Evolutionary conservation across 2,113 vertebrate species (phyloP).

Genomic region (Oryzias curvinotus): DNA sequence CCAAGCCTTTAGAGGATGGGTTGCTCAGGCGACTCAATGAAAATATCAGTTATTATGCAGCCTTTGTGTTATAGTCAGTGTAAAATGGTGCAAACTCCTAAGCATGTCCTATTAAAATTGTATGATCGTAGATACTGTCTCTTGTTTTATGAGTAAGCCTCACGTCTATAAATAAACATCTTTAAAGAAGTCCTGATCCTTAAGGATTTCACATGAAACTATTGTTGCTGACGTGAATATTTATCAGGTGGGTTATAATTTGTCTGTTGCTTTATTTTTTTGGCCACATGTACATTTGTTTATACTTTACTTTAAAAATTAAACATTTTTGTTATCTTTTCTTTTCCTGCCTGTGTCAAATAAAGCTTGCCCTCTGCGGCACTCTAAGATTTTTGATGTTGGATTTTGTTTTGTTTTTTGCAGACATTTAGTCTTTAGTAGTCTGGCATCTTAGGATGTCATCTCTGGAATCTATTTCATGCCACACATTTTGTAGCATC

Average conservation of each 20-base stretch:
- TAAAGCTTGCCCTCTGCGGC: conserved; percentile 77
- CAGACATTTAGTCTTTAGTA: neutral
- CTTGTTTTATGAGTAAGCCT: conserved; percentile 71
- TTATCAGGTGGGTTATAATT: conserved; percentile 67
- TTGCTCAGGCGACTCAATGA: conserved; percentile 41
- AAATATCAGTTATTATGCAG: conserved; percentile 70
- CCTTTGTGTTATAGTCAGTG: conserved; percentile 75
- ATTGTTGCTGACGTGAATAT: conserved; percentile 76
- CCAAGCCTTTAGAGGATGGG: conserved; percentile 19
- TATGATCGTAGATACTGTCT: conserved; percentile 77
- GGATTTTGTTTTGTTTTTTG: conserved; percentile 8
- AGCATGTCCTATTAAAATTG: conserved; percentile 77
- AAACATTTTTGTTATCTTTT: conserved; percentile 9
- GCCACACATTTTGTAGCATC: too few species aligned
- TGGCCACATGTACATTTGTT: conserved; percentile 66
- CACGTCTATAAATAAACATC: conserved; percentile 71
- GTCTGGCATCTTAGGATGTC: too few species aligned
- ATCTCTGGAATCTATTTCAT: too few species aligned
- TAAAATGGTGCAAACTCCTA: conserved; percentile 72
- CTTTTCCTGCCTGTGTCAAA: conserved; percentile 66
- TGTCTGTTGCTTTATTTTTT: conserved; percentile 43
- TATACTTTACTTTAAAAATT: conserved; percentile 61
- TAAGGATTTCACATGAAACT: conserved; percentile 62
- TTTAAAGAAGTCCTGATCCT: conserved; percentile 23
- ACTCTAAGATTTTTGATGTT: conserved; percentile 24